Evolutionary conservation across 2,113 vertebrate species (phyloP).

Genomic region (Suricata suricatta): DNA sequence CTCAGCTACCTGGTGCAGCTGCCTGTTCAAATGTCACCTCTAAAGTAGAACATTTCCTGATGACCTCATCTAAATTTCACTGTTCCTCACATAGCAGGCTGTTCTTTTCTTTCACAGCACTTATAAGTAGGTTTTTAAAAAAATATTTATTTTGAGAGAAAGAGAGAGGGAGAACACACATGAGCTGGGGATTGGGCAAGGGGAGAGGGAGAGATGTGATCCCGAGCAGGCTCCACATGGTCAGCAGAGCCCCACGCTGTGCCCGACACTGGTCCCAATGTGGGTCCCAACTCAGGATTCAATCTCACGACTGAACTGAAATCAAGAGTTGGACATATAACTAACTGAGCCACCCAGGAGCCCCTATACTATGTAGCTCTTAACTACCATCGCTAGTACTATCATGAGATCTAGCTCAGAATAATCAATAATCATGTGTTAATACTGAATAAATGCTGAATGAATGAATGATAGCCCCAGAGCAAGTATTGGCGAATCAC

Average conservation of each 20-base stretch:
- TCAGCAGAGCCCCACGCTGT: too few species aligned
- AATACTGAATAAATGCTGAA: neutral
- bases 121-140: neutral
- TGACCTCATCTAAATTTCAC: neutral
- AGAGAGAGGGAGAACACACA: too few species aligned
- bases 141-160: too few species aligned
- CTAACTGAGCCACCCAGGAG: too few species aligned
- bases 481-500: neutral
- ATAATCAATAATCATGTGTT: neutral
- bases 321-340: too few species aligned
- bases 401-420: neutral
- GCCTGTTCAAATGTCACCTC: neutral
- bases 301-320: too few species aligned
- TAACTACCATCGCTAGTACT: neutral
- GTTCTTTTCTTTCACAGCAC: neutral
- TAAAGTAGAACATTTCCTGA: neutral
- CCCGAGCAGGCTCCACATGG: too few species aligned
- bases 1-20: neutral
- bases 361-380: neutral
- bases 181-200: too few species aligned
- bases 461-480: neutral
- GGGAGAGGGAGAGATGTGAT: too few species aligned
- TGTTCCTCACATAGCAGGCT: neutral
- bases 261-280: too few species aligned
- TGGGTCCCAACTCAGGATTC: too few species aligned